Evolutionary conservation across 2,888 invertebrate genomes (phyloP), one percentile per base, ranked within the genome.

Genomic region (Empis stercorea): DNA sequence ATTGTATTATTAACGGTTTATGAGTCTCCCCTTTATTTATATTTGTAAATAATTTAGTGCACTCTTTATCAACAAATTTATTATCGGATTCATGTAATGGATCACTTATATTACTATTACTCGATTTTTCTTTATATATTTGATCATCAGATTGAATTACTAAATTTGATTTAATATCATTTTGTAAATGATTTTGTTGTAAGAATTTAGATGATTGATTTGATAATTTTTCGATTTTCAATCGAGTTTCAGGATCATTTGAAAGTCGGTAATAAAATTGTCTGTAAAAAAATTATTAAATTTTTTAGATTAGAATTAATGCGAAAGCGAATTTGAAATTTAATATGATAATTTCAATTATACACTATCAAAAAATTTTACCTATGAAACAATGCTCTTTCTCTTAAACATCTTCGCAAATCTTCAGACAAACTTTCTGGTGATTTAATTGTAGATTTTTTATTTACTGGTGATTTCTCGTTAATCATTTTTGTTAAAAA

Each of bases 381-480:
- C 48, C 48, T 48, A 41, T 48, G 48, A 45, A 39, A n/a, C 10
- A 42, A 30, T 10, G 48, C 42, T 3, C 39, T 27, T 27, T 42
- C 42, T 30, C 23, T 45, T 17, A 48, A 30, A 30, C 42, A 44
- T 27, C 36, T 36, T 5, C 45, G 41, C 10, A 48, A 23, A 45
- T 48, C 48, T 42, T 48, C 37, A 17, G 30, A 15, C 15, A 37
- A 14, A 13, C 23, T 42, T 30, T 42, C 27, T 15, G 42, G 27
- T 16, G 39, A 16, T 17, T 36, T 34, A 34, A 10, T 37, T 37
- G 10, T 37, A 16, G 34, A 34, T 34, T 34, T 34, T 34, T 34
- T 34, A 27, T 6, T 27, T 27, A 27, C 23, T 27, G 23, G 23
- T 27, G 23, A 9, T 27, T 27, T 27, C 2, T 27, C 23, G 23